These are phyloP conservation scores for Anarrhichthys ocellatus DNA, from an alignment of 2,113 vertebrate genomes.

Conservation along the genomic window DNA sequence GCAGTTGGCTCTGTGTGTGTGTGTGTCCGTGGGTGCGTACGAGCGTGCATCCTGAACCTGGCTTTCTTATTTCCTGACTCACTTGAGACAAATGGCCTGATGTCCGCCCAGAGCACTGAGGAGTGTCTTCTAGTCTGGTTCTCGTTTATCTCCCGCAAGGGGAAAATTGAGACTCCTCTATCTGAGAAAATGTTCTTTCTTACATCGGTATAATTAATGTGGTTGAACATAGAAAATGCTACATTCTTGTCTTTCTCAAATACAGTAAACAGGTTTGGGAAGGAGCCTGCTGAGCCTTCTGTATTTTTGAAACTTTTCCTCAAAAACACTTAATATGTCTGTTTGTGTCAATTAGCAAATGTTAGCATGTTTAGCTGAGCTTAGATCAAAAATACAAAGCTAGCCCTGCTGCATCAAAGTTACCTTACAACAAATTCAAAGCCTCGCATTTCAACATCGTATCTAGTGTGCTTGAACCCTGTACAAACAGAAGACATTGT, in stretches of 20 bases:
- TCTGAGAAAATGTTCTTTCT: neutral
- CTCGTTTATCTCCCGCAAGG: slow-evolving; percentile 27
- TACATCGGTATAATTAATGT: neutral
- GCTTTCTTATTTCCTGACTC: slow-evolving; percentile 29
- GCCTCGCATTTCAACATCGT: neutral
- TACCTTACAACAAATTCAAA: neutral
- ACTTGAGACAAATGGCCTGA: slow-evolving; percentile 44
- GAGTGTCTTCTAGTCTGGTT: slow-evolving; percentile 12
- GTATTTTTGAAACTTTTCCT: neutral
- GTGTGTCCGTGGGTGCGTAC: slow-evolving; percentile 27
- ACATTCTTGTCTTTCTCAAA: slow-evolving; percentile 3
- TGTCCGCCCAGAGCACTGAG: slow-evolving; percentile 21
- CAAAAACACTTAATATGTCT: too few relatives aligned
- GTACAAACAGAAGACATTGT: neutral
- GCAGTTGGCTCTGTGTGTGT: slow-evolving; percentile 39
- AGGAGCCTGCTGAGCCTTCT: too few relatives aligned
- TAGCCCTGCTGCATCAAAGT: neutral
- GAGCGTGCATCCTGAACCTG: neutral
- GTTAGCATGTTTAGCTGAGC: neutral
- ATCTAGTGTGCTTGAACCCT: neutral
- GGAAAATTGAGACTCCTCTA: slow-evolving; percentile 18
- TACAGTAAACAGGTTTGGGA: neutral
- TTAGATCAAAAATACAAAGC: neutral
- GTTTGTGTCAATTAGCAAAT: neutral
- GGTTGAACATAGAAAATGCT: neutral